These are phyloP conservation scores for Ariolimax columbianus DNA, from an alignment of 2,888 invertebrate genomes.

Conservation along the genomic window DNA sequence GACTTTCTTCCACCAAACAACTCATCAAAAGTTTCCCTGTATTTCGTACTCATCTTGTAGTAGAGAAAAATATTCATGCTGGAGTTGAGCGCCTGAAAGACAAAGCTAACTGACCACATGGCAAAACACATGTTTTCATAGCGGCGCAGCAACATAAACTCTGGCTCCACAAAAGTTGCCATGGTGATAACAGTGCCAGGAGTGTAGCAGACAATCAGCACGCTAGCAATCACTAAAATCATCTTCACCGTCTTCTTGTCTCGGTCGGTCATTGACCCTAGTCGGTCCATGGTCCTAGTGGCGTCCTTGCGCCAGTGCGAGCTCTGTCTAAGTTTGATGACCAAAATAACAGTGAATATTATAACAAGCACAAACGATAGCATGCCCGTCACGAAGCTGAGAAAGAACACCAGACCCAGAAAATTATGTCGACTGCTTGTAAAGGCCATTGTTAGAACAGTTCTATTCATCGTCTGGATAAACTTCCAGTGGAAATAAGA, in stretches of 20 bases:
- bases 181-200: background rate
- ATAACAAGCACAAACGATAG: background rate
- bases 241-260: background rate
- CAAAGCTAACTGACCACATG: background rate
- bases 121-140: background rate
- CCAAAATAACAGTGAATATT: background rate
- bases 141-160: background rate
- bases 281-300: no score
- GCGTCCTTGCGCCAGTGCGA: background rate
- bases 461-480: background rate
- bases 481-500: background rate
- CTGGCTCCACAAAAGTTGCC: background rate
- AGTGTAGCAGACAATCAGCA: background rate
- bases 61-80: background rate
- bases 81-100: background rate
- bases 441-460: background rate
- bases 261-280: background rate
- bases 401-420: background rate
- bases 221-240: background rate
- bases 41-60: background rate
- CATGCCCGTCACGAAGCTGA: background rate
- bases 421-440: background rate
- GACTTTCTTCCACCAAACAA: no score
- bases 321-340: background rate
- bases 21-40: background rate